Conservation (phyloP, 2,113 vertebrate species). For the Benitochromis conjunctus region DNA sequence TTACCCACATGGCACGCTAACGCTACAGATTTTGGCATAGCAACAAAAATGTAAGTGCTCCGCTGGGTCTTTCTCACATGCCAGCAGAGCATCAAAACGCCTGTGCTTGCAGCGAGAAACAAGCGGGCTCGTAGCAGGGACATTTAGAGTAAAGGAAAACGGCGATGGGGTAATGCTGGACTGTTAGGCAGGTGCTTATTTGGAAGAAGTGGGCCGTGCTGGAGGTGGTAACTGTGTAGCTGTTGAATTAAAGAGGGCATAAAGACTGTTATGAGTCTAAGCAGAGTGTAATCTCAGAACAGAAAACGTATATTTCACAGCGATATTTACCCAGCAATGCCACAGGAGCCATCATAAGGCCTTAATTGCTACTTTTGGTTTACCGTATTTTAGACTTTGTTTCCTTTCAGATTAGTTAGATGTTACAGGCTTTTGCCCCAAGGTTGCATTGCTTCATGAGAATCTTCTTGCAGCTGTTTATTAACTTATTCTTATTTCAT, state of each 20-base stretch:
- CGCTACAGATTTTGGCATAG: background rate
- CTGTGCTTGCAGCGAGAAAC: background rate
- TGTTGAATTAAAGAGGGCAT: background rate
- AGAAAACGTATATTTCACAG: background rate
- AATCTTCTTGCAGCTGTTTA: background rate
- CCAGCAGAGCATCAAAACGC: background rate
- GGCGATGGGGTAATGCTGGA: background rate
- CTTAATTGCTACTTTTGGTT: background rate
- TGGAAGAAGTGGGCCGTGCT: background rate
- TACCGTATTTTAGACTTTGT: background rate
- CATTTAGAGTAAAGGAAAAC: background rate
- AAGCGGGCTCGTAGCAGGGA: background rate
- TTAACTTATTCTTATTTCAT: background rate
- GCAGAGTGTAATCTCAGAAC: background rate
- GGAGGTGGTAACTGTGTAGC: background rate
- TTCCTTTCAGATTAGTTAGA: background rate
- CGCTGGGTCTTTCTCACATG: background rate
- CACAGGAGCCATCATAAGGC: background rate
- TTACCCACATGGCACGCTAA: background rate
- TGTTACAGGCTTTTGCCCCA: background rate
- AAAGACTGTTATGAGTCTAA: background rate
- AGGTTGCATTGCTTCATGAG: background rate
- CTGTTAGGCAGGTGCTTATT: background rate
- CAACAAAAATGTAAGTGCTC: background rate
- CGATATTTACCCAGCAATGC: conserved; percentile 3